Evolutionary conservation across 2,797 vertebrate genomes (phyloP), one percentile per base, ranked within the genome.

Genomic region (Karalla daura): DNA sequence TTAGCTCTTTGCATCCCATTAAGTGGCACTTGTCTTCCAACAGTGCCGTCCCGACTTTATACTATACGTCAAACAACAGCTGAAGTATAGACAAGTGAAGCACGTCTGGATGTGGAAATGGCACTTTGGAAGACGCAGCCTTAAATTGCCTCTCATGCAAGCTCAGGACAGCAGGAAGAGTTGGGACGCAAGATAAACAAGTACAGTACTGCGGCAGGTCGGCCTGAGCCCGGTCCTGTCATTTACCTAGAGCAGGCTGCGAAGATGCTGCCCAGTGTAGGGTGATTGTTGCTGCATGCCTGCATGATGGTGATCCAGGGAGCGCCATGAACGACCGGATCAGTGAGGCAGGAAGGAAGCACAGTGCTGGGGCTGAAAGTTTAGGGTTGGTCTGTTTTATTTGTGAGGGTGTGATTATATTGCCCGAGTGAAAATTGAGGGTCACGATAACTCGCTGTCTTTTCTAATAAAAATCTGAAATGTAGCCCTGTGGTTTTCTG

Each of bases 401-500:
- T 35, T 23, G 5, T 4, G 2, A 21, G 25, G 33, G 43, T 14
- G 35, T 50, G 28, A 53, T 46, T 25, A 46, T 68, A 58, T 68
- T 63, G 50, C 11, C 46, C 63, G 30, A 72, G 47, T 79, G 39
- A 27, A 46, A 65, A 54, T 45, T 25, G 17, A 63, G 32, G 28
- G 53, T 84, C 24, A 46, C 9, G 14, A 58, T 50, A 73, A 61
- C 25, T 64, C 75, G 58, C 28, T 79, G 56, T 61, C 18, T 83
- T 90, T 90, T 88, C 36, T 85, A 91, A 86, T 88, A 91, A 89
- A 89, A 82, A 37, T 37, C 18, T 35, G 36, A 85, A 81, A 76
- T 66, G 2, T 54, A 23, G 27, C 2, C 7, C 11, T 12, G 33
- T 28, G 23, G 33, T 24, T 15, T 52, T 27, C 8, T 39, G 7